These are phyloP conservation scores for Sialis lutaria DNA, from an alignment of 2,888 invertebrate species.

Conservation along the genomic window DNA sequence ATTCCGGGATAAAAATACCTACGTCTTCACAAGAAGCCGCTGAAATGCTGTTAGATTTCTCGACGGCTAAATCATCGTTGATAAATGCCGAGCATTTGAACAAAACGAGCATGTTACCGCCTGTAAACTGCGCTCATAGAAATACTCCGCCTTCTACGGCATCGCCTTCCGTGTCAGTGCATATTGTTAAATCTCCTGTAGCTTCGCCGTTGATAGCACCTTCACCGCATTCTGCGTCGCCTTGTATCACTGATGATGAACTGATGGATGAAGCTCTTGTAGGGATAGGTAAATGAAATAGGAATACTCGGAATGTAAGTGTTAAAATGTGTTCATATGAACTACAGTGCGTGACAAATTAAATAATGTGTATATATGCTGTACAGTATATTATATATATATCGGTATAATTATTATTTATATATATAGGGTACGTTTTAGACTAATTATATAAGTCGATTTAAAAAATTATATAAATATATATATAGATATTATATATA, in stretches of 20 bases:
- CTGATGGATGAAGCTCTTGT: slow-evolving; percentile 78
- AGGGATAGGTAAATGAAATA: slow-evolving; percentile 51
- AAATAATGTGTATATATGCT: no score
- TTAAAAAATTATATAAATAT: no score
- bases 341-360: no score
- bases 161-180: slow-evolving; percentile 54
- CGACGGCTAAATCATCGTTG: slow-evolving; percentile 24
- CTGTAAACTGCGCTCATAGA: slow-evolving; percentile 3
- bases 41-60: slow-evolving; percentile 49
- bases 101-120: slow-evolving; percentile 24
- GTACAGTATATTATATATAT: no score
- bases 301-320: no score
- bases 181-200: slow-evolving; percentile 61
- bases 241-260: slow-evolving; percentile 76
- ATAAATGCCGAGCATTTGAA: slow-evolving; percentile 29
- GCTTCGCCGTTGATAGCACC: slow-evolving; percentile 49
- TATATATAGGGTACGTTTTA: no score
- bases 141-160: slow-evolving; percentile 28
- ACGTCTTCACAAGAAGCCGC: slow-evolving; percentile 40
- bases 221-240: slow-evolving; percentile 52
- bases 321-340: no score
- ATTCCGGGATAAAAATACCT: slow-evolving; percentile 22
- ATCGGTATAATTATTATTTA: no score
- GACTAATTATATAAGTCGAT: no score
- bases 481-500: no score